These are phyloP conservation scores for Melinaea marsaeus DNA, from an alignment of 2,888 invertebrate species.

Conservation along the genomic window DNA sequence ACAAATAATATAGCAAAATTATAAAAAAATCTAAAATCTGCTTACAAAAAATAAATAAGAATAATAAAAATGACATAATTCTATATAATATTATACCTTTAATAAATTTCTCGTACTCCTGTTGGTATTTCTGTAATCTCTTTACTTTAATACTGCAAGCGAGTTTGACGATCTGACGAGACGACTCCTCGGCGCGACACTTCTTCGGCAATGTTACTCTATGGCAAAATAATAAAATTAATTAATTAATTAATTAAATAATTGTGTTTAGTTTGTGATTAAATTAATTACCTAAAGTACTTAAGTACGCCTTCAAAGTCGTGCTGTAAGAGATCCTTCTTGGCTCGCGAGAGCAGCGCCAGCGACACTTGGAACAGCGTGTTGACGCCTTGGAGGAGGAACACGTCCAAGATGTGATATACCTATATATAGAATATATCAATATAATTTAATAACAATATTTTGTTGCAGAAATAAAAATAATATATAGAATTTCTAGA, in stretches of 20 bases:
- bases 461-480: too few species aligned
- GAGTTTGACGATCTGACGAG: constrained; percentile 91
- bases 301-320: constrained; percentile 99
- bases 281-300: constrained; percentile 87
- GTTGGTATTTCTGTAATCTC: constrained; percentile 95
- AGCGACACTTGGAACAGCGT: constrained; percentile 97
- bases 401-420: constrained; percentile 98
- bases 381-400: constrained; percentile 95
- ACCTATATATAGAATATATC: constrained; percentile 69
- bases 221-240: constrained; percentile 15
- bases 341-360: constrained; percentile 93
- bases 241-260: constrained; percentile 80
- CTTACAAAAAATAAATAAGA: background rate
- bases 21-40: too few species aligned
- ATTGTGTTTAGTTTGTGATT: background rate
- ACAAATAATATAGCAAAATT: background rate
- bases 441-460: too few species aligned
- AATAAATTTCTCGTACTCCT: constrained; percentile 81
- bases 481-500: too few species aligned
- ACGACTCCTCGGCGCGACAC: constrained; percentile 93
- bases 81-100: constrained; percentile 52
- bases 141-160: constrained; percentile 96
- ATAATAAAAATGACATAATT: constrained; percentile 12
- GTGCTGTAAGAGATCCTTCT: constrained; percentile 92
- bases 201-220: constrained; percentile 96